Percentiles rank a stretch among this genome's conserved stretches.
phyloP scores from a whole-genome alignment of 1,140 invertebrate species.

The Octopus sinensis region DNA sequence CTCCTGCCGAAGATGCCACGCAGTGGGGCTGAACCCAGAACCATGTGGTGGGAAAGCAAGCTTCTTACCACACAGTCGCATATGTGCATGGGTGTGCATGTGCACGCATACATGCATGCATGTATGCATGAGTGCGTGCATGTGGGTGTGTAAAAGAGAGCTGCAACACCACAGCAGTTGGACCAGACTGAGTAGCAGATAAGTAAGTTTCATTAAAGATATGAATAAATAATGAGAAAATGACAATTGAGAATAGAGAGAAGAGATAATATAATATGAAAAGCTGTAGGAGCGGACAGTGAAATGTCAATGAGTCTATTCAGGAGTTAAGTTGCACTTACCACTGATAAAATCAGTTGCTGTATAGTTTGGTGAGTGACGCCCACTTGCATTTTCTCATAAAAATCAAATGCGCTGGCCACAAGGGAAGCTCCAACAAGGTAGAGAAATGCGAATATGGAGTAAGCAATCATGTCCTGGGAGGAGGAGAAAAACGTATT shows the following conservation, averaged over 20 bases:
- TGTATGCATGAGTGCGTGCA: background rate
- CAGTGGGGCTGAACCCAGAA: too few species aligned
- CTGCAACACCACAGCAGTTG: background rate
- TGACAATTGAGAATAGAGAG: too few species aligned
- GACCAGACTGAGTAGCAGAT: too few species aligned
- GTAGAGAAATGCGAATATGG: constrained; percentile 42
- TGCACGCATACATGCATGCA: background rate
- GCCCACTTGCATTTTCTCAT: constrained; percentile 40
- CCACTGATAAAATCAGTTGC: constrained; percentile 40
- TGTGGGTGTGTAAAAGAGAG: background rate
- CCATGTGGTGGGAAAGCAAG: too few species aligned
- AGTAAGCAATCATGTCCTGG: constrained; percentile 43
- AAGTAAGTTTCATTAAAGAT: too few species aligned
- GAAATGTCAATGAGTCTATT: background rate
- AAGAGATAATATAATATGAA: background rate
- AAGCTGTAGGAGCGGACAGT: background rate
- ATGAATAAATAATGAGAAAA: too few species aligned
- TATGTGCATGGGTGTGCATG: background rate
- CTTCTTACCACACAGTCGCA: too few species aligned
- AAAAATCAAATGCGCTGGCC: constrained; percentile 45
- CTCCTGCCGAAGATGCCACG: too few species aligned
- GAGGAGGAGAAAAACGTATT: constrained; percentile 14
- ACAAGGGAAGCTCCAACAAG: constrained; percentile 42
- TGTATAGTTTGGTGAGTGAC: constrained; percentile 34
- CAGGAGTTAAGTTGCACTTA: constrained; percentile 20